phyloP scores from a whole-genome alignment of 2,797 vertebrate genomes.

The Erethizon dorsatum region DNA sequence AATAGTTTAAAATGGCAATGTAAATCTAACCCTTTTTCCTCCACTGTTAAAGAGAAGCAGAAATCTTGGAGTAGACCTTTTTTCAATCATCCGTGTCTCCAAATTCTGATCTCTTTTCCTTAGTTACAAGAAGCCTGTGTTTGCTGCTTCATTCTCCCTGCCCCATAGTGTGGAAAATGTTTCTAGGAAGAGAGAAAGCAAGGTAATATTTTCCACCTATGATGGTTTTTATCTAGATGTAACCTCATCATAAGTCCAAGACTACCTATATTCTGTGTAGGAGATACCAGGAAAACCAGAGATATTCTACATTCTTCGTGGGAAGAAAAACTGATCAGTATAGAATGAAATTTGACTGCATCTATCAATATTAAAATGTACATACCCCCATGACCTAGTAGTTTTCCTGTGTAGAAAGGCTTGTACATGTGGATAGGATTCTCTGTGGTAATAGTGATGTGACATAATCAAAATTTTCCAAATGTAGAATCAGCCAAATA shows the following conservation, averaged over 20 bases:
- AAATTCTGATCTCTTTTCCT: not conserved
- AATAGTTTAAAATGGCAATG: not conserved
- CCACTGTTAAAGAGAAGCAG: not conserved
- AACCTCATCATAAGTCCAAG: not conserved
- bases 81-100: not conserved
- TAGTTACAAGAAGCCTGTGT: not conserved
- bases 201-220: not conserved
- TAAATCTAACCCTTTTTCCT: not conserved
- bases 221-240: not conserved
- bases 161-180: not conserved
- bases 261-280: not conserved
- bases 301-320: not conserved
- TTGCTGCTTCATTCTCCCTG: not conserved
- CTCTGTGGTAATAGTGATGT: not conserved
- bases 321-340: not conserved
- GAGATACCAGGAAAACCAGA: not conserved
- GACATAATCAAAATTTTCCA: constrained; percentile 26
- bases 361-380: not conserved
- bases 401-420: not conserved
- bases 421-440: not conserved
- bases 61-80: not conserved
- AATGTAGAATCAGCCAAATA: not conserved
- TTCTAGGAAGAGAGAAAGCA: not conserved
- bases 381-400: not conserved
- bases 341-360: not conserved